Base-by-base conservation (phyloP, 2,113 vertebrate species). In the Gadus chalcogrammus region DNA sequence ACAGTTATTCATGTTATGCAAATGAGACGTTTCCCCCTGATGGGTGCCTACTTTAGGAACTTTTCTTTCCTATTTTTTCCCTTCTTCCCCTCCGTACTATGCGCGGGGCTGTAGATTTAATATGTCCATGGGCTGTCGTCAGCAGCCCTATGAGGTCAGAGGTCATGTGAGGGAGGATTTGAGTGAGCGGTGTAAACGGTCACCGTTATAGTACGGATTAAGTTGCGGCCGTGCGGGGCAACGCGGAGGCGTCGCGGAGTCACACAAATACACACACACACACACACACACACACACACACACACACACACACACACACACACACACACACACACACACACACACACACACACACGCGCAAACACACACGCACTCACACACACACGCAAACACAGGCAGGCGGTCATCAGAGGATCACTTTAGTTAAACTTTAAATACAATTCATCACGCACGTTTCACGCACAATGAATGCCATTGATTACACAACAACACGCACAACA, bases 171-270 rank as follows among this genome's bases (percentile, higher is more conserved):
- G 59, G 55, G 68, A 68, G 0, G 42, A 48, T 38, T 3, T 79
- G 72, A 84, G 69, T 79, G 75, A 79, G 84, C 84, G 64, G 64
- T 74, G 81, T 83, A 67, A 71, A 74, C 61, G 73, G 72, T 74
- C 79, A 74, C 77, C 75, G 56, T 9, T 48, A 48, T 63, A 71
- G 77, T n/a, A 70, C 68, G 82, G 82, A 84, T 88, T 88, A 83
- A 84, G 78, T 86, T 82, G 77, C 72, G 72, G 79, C 83, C n/a
- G 8, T 67, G 77, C 74, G 81, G 83, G 65, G 78, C 5, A 70
- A 85, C 72, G 75, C 15, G 70, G 78, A 84, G 85, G 76, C 80
- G 27, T 82, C 79, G 28, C 79, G 68, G 79, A 74, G 79, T 77
- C 77, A 74, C 79, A 82, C 81, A 77, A 72, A 52, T 42, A 53